Conservation (phyloP, 1,140 invertebrate genomes). For the Hycleus phaleratus region DNA sequence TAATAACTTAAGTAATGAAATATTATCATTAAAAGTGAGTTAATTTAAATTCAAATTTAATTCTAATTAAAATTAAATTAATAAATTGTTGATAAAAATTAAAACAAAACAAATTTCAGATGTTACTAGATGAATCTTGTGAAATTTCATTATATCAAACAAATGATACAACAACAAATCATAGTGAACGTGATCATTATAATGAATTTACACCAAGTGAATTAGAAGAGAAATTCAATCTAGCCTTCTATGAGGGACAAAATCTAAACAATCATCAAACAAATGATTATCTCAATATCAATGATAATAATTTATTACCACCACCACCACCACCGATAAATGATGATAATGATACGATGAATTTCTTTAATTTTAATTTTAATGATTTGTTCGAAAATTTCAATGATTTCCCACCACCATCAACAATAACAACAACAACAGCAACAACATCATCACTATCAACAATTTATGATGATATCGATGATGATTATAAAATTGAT, state of each 20-base stretch:
- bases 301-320: slow-evolving; percentile 19
- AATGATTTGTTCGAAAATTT: slow-evolving; percentile 31
- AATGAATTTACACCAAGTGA: slow-evolving; percentile 32
- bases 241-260: slow-evolving; percentile 38
- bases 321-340: slow-evolving; percentile 14
- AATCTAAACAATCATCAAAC: slow-evolving; percentile 15
- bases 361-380: slow-evolving; percentile 30
- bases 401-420: slow-evolving; percentile 22
- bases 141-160: neutral
- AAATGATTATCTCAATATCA: slow-evolving; percentile 17
- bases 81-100: neutral
- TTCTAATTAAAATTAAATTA: neutral
- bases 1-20: too few relatives aligned
- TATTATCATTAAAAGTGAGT: too few relatives aligned
- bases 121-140: neutral
- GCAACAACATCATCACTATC: neutral
- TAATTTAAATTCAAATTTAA: neutral
- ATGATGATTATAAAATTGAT: neutral
- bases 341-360: slow-evolving; percentile 28
- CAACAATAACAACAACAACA: slow-evolving; percentile 4
- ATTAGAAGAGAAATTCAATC: slow-evolving; percentile 38
- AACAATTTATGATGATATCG: neutral
- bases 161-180: too few relatives aligned
- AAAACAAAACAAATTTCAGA: slow-evolving; percentile 1
- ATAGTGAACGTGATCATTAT: slow-evolving; percentile 9